These are phyloP conservation scores for Synergus laeviventris DNA, from an alignment of 2,888 invertebrate genomes.

Conservation along the genomic window DNA sequence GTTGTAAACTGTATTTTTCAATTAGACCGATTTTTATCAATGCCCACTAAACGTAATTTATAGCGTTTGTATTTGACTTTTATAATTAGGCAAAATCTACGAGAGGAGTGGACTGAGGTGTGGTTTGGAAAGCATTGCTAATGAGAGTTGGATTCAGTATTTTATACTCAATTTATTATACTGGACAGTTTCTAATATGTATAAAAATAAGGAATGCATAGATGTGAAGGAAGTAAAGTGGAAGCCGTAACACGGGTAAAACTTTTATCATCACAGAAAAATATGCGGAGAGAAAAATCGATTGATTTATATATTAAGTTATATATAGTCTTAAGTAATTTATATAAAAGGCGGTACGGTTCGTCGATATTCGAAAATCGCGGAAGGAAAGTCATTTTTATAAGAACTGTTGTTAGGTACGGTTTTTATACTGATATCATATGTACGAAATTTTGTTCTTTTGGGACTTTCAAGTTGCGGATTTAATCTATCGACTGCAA, in stretches of 20 bases:
- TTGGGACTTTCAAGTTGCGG: conserved; percentile 3
- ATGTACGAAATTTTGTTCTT: conserved; percentile 12
- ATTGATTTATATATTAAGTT: neutral
- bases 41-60: conserved; percentile 4
- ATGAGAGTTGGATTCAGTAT: conserved; percentile 13
- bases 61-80: conserved; percentile 18
- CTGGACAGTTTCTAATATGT: neutral
- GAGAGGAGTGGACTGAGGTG: conserved; percentile 38
- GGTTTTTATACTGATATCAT: conserved; percentile 28
- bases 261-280: neutral
- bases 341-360: neutral
- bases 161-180: conserved; percentile 13
- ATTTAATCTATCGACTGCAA: conserved; percentile 29
- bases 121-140: conserved; percentile 16
- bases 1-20: neutral
- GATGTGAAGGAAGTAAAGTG: neutral
- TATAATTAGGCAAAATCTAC: conserved; percentile 29
- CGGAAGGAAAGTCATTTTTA: conserved; percentile 13
- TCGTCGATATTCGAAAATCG: neutral
- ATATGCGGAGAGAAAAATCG: neutral
- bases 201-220: neutral
- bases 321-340: conserved; percentile 7
- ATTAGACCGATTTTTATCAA: conserved; percentile 16
- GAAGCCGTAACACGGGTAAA: neutral
- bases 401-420: neutral